Percentiles rank a stretch among this genome's conserved stretches.
Evolutionary conservation across 2,888 invertebrate species (phyloP).

Genomic region (Xylocampa areola): DNA sequence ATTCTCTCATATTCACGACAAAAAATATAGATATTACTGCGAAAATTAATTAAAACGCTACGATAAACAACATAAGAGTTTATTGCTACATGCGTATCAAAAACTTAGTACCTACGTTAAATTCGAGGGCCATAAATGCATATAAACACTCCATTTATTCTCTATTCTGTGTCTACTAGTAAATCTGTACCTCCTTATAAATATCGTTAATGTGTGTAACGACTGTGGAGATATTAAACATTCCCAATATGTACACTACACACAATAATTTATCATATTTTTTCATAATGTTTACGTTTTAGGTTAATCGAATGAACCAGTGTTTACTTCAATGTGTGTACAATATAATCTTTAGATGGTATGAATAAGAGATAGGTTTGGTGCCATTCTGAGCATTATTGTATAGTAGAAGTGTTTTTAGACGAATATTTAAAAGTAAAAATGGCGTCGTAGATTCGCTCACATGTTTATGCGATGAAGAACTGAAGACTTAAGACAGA

Average conservation of each 20-base stretch:
- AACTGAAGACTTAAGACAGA: too few species aligned
- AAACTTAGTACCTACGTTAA: too few species aligned
- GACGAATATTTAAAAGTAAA: neutral
- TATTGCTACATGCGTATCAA: too few species aligned
- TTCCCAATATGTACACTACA: slow-evolving; percentile 35
- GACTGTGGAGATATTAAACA: slow-evolving; percentile 24
- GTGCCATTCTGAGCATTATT: slow-evolving; percentile 9
- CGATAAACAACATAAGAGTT: too few species aligned
- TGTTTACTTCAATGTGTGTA: slow-evolving; percentile 26
- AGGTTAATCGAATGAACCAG: slow-evolving; percentile 41
- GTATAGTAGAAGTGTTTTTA: neutral
- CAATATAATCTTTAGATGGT: slow-evolving; percentile 29
- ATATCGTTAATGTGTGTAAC: slow-evolving; percentile 18
- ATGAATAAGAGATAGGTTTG: slow-evolving; percentile 28
- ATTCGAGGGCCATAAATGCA: too few species aligned
- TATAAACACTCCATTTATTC: neutral
- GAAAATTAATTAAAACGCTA: too few species aligned
- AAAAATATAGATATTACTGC: too few species aligned
- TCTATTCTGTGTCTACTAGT: slow-evolving; percentile 1
- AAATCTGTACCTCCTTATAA: slow-evolving; percentile 32
- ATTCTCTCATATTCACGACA: too few species aligned
- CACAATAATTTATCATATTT: slow-evolving; percentile 52
- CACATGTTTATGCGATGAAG: too few species aligned
- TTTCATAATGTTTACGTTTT: slow-evolving; percentile 53
- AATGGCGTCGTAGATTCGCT: too few species aligned